phyloP scores from a whole-genome alignment of 1,140 invertebrate genomes.

The Drosophila equinoxialis region DNA sequence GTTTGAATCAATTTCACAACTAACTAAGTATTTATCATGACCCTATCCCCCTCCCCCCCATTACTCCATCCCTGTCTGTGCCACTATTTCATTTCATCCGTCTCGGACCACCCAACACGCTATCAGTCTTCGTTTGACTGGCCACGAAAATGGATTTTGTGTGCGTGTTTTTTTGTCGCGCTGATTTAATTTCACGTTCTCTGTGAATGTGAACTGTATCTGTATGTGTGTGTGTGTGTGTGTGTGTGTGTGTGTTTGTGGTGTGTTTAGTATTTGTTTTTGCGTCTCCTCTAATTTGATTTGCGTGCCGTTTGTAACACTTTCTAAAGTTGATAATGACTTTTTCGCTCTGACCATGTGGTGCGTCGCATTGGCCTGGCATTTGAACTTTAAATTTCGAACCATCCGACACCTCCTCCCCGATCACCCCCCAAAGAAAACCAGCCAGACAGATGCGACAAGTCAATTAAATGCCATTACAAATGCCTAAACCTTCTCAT shows the following conservation, averaged over 20 bases:
- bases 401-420: conserved; percentile 32
- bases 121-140: conserved; percentile 10
- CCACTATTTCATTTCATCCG: not conserved
- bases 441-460: conserved; percentile 21
- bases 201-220: conserved; percentile 10
- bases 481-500: not conserved
- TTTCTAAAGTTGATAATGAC: conserved; percentile 64
- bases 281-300: conserved; percentile 42
- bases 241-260: conserved; percentile 12
- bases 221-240: not conserved
- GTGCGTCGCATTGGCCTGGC: not conserved
- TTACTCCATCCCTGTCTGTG: no score
- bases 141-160: conserved; percentile 44
- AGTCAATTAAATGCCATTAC: conserved; percentile 43
- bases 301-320: conserved; percentile 60
- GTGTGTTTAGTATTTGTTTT: conserved; percentile 10
- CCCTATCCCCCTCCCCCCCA: not conserved
- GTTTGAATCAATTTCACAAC: conserved; percentile 29
- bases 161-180: conserved; percentile 23
- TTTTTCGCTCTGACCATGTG: conserved; percentile 20
- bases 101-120: not conserved
- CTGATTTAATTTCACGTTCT: conserved; percentile 30
- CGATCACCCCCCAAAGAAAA: not conserved
- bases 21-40: conserved; percentile 21
- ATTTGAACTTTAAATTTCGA: conserved; percentile 31